Percentiles rank a stretch among this genome's conserved stretches.
Evolutionary conservation across 2,113 vertebrate species (phyloP).

Genomic region (Willisornis vidua): DNA sequence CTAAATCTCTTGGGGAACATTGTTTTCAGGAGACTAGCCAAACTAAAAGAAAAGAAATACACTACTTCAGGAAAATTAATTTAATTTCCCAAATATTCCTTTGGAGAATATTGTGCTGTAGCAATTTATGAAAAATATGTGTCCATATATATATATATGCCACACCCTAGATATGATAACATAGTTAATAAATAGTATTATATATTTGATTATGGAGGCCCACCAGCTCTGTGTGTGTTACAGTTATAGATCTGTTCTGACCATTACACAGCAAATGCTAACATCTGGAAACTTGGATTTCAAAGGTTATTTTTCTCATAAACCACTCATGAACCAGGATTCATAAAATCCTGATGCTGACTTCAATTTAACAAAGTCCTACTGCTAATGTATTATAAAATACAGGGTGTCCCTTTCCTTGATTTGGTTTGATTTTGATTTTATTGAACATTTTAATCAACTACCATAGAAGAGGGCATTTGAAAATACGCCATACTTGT

Average conservation of each 20-base stretch:
- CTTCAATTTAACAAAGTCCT: conserved; percentile 46
- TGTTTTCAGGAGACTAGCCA: neutral
- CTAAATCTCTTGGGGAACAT: neutral
- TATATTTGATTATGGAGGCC: conserved; percentile 7
- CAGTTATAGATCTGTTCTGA: conserved; percentile 66
- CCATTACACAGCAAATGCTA: conserved; percentile 63
- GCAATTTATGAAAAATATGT: conserved; percentile 27
- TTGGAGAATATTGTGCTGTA: neutral
- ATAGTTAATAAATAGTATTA: conserved; percentile 24
- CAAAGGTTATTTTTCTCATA: conserved; percentile 70
- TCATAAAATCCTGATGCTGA: conserved; percentile 63
- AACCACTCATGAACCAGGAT: too few species aligned
- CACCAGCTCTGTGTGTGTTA: conserved; percentile 21
- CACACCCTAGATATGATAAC: conserved; percentile 24
- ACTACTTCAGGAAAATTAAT: neutral
- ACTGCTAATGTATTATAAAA: conserved; percentile 33
- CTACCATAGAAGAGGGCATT: neutral
- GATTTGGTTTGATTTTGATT: conserved; percentile 50
- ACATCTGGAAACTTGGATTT: conserved; percentile 75
- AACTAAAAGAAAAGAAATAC: neutral
- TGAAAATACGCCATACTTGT: conserved; percentile 24
- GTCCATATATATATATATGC: neutral
- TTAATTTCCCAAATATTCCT: conserved; percentile 5
- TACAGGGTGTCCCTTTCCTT: neutral
- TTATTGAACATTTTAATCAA: conserved; percentile 28